These are phyloP conservation scores for Etheostoma spectabile DNA, from an alignment of 2,113 vertebrate species.

Conservation along the genomic window DNA sequence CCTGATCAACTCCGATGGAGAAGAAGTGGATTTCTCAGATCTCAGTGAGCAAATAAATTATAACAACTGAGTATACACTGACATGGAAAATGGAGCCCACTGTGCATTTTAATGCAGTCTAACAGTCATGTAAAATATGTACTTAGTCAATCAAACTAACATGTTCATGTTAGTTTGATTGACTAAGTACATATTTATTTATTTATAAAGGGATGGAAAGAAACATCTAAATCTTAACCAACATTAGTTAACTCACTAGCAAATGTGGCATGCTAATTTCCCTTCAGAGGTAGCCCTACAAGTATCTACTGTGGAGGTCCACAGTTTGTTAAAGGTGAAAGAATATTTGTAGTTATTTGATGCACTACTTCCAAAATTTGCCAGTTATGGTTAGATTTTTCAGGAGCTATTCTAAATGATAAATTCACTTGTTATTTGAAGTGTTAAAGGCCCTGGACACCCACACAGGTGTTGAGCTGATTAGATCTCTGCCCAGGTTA, in stretches of 20 bases:
- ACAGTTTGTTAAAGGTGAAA: background rate
- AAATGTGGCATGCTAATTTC: background rate
- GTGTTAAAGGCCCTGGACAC: background rate
- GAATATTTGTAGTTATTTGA: background rate
- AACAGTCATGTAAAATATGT: background rate
- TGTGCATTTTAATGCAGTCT: background rate
- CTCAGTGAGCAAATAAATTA: conserved; percentile 56
- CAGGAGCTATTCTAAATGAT: background rate
- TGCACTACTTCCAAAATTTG: background rate
- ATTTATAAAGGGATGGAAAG: background rate
- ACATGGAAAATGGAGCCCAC: background rate
- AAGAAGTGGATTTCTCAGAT: conserved; percentile 78
- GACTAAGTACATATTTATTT: too few species aligned
- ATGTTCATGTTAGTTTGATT: background rate
- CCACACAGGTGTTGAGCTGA: too few species aligned
- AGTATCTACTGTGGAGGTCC: background rate
- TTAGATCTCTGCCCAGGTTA: too few species aligned
- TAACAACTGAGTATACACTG: background rate
- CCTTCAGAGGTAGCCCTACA: background rate
- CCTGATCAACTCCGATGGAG: conserved; percentile 80
- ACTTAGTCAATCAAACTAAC: background rate
- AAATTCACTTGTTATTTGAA: background rate
- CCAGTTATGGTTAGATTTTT: background rate
- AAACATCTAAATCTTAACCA: background rate
- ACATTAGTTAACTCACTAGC: too few species aligned